Evolutionary conservation across 2,797 vertebrate genomes (phyloP), one percentile per base, ranked within the genome.

Genomic region (Hafferia zeledoni): DNA sequence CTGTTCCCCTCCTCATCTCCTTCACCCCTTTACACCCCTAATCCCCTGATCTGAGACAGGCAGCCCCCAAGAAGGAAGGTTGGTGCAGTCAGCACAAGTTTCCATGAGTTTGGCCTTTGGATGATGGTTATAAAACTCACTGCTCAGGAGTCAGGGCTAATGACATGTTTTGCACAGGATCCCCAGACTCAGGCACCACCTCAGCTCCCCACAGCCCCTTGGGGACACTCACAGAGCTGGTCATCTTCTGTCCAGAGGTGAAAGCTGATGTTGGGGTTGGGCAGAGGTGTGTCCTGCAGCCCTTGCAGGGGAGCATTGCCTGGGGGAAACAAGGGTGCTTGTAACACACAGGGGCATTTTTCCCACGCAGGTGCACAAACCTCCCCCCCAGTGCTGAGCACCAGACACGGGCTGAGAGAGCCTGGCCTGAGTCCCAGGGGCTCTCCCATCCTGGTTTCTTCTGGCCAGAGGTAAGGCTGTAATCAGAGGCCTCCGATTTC

Each of bases 231-330:
- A 99, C 99, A 99, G 85, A 99, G 98, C 92, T 99, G 98, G 61
- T 99, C 98, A 0, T 99, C 98, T 43, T 99, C 98, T 1, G 97
- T 98, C 99, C 99, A 99, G 90, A 99, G 94, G 95, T 99, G 98
- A 97, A 99, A 99, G 87, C 98, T 98, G 97, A 99, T 99, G 92
- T 97, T 98, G n/a, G 99, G 99, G 94, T 98, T 98, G 92, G 99
- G 99, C 89, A 99, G 98, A 41, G 98, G 98, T 77, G 98, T 97
- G 71, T 97, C 97, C 55, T 97, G 97, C 71, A 97, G 87, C 44
- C 16, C 93, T 55, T 67, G 97, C 27, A 9, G 59, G 16, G 94
- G 33, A 59, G 63, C 43, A 55, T 56, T 22, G 2, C 47, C 93
- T 95, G 61, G 6, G 27, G 60, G 30, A 89, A 78, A 57, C 18